Evolutionary conservation across 1,140 invertebrate species (phyloP), one percentile per base, ranked within the genome.

Genomic region (Euwallacea similis): DNA sequence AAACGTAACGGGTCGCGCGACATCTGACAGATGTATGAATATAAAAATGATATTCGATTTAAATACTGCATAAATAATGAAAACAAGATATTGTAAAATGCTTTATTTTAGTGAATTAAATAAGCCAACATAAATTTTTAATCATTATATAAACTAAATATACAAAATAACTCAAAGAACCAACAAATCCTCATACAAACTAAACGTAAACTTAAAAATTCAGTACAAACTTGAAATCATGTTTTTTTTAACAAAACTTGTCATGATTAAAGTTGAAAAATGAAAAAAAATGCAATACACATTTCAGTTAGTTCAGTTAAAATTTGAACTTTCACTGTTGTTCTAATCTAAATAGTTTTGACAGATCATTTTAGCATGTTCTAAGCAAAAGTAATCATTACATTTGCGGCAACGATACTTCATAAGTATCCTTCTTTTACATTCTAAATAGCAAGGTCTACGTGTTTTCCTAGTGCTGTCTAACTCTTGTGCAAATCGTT

Each of bases 341-440:
- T 59, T 21, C 56, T 21, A 7, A 59, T 59, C 56, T 16, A 59
- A 59, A 59, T 11, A 59, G 11, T 59, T 59, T 59, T 59, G 56
- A 59, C 56, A 59, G 56, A 59, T 15, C 56, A 59, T 59, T 59
- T 15, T 59, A 41, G 56, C 16, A 59, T 59, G 56, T 59, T 59
- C 56, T 59, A 59, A 59, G 41, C 56, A 59, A 59, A 59, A 59
- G 41, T 59, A 59, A 59, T 59, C 56, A 21, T 59, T 41, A 59
- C 56, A 59, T 59, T 59, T 15, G n/a, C 21, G 56, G 56, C 56
- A 59, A 21, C 56, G n/a, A 41, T 59, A 59, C 56, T 59, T 59
- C 41, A n/a, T 59, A 16, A 59, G 56, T 59, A 7, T 59, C 21
- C 56, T 59, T 59, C 15, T 59, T 59, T 59, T 59, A 59, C 21